These are phyloP conservation scores for Telmatochromis brachygnathus DNA, from an alignment of 2,113 vertebrate species.

Conservation along the genomic window DNA sequence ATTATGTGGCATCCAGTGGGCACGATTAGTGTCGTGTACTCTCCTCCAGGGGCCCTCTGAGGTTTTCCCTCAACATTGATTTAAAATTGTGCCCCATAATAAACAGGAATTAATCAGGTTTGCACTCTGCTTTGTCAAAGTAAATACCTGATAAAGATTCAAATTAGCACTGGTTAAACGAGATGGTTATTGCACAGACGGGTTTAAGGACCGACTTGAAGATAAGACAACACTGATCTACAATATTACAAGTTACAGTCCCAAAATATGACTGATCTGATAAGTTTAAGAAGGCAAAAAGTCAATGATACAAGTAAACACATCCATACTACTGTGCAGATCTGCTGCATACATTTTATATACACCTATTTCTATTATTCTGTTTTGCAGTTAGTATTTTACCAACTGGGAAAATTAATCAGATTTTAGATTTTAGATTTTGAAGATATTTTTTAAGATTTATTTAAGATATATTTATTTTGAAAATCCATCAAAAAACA, in stretches of 20 bases:
- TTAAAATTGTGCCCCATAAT: slow-evolving; percentile 42
- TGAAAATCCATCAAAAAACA: background rate
- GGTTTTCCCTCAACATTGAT: slow-evolving; percentile 58
- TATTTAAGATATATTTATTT: background rate
- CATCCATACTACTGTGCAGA: background rate
- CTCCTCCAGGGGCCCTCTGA: slow-evolving; percentile 59
- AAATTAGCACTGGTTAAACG: background rate
- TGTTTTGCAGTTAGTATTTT: background rate
- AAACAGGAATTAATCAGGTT: slow-evolving; percentile 61
- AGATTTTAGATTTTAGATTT: background rate
- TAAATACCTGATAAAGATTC: slow-evolving; percentile 21
- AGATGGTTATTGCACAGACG: background rate
- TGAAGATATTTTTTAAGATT: background rate
- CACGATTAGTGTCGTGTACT: slow-evolving; percentile 52
- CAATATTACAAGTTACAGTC: background rate
- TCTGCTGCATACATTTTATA: background rate
- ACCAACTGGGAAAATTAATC: background rate
- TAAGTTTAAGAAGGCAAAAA: background rate
- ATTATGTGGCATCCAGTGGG: slow-evolving; percentile 69
- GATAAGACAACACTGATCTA: background rate
- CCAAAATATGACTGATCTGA: background rate
- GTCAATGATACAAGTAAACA: background rate
- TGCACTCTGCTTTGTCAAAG: slow-evolving; percentile 24
- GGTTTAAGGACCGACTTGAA: background rate
- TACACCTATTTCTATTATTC: background rate